Evolutionary conservation across 2,113 vertebrate species (phyloP), one percentile per base, ranked within the genome.

Genomic region (Melospiza georgiana): DNA sequence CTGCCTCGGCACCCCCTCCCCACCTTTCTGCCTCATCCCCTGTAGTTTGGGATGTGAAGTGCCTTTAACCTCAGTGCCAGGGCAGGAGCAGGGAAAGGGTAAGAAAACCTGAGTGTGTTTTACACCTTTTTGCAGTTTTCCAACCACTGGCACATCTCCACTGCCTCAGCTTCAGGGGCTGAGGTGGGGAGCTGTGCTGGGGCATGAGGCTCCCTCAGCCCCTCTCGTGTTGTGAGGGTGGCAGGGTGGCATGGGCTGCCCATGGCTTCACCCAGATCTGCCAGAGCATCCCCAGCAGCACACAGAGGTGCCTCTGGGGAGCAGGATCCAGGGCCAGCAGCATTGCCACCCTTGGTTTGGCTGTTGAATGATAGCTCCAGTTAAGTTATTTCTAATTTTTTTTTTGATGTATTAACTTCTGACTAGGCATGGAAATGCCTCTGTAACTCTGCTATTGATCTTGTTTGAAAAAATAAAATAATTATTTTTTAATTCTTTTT

Each of bases 301-400:
- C 90, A 43, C 46, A 41, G 75, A 83, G 78, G 62, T 71, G 8
- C 12, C 19, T 4, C 37, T 52, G 2, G 10, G 35, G 35, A 69
- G 49, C n/a, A 3, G 10, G 54, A 68, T 13, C 31, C 33, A 10
- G 17, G 21, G 41, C 35, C 49, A 17, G 69, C 76, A 69, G 62
- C 63, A 49, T 54, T 5, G 0, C 67, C 67, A 1, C 58, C 24
- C 49, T 24, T 37, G 73, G 10, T 30, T 58, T 73, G 74, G 28
- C 76, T 84, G 22, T 55, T 71, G 69, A 58, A 52, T 49, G 1
- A 4, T 79, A 23, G 43, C 44, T 93, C 78, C 52, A n/a, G 21
- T 79, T 93, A 96, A 96, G 31, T 96, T 97, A 93, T 94, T 94
- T 86, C 49, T 82, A 0, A 10, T 80, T 73, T 77, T 41, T 12